phyloP scores from a whole-genome alignment of 2,113 vertebrate genomes.

The Phasianus colchicus region DNA sequence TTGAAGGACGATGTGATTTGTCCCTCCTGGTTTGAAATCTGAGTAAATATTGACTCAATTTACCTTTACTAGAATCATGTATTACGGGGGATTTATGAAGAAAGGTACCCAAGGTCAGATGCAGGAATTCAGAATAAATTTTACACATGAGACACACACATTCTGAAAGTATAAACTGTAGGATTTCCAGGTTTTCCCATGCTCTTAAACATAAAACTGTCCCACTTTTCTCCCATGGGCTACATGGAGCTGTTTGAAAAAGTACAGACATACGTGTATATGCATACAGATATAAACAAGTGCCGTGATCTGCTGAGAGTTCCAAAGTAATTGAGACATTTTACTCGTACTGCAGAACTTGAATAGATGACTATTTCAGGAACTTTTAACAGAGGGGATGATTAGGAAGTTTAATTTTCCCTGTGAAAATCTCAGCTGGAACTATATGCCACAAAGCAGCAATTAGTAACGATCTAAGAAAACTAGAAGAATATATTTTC shows the following conservation, averaged over 20 bases:
- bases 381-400: neutral
- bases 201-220: neutral
- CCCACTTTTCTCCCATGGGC: neutral
- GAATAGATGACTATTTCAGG: neutral
- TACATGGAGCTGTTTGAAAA: neutral
- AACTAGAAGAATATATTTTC: neutral
- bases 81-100: fast-evolving
- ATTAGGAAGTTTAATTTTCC: neutral
- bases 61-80: neutral
- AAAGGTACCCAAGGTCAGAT: neutral
- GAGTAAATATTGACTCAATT: neutral
- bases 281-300: neutral
- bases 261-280: neutral
- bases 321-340: neutral
- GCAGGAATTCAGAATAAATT: neutral
- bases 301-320: neutral
- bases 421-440: neutral
- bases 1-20: neutral
- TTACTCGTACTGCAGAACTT: neutral
- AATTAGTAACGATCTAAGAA: slow-evolving; percentile 11
- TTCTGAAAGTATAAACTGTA: neutral
- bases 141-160: fast-evolving
- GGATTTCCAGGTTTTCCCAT: neutral
- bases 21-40: neutral
- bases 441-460: neutral